A percentile compares a stretch with the other conserved stretches of the same genome.
phyloP scores from a whole-genome alignment of 2,797 vertebrate genomes.

The Alcedo quadribrachys region DNA sequence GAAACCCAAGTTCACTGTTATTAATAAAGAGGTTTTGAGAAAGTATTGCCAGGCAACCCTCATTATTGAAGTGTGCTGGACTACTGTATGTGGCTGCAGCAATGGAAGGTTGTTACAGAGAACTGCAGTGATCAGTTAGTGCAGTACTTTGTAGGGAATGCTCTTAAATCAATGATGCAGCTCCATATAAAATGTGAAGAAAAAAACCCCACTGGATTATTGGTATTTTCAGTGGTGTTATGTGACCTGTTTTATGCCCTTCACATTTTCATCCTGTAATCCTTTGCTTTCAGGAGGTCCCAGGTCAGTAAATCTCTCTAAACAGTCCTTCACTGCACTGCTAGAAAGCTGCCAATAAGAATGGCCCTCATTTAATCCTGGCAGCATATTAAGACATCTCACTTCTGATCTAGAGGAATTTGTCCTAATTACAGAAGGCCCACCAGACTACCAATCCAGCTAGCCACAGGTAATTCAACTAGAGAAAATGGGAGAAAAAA shows the following conservation, averaged over 20 bases:
- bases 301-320: neutral
- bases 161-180: slow-evolving; percentile 11
- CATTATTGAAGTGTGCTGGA: neutral
- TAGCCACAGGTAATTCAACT: slow-evolving; percentile 1
- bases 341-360: neutral
- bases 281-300: neutral
- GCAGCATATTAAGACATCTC: neutral
- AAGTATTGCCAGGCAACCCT: slow-evolving; percentile 21
- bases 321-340: neutral
- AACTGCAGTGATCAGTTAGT: neutral
- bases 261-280: neutral
- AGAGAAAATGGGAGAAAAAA: slow-evolving; percentile 21
- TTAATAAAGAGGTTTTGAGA: slow-evolving; percentile 52
- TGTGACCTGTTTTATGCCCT: neutral
- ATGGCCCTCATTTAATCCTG: neutral
- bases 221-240: slow-evolving; percentile 5
- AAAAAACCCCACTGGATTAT: neutral
- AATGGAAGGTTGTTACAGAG: neutral
- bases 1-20: slow-evolving; percentile 24
- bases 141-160: neutral
- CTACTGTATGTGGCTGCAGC: neutral
- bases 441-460: neutral
- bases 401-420: neutral
- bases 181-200: neutral
- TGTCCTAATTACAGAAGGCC: neutral